These are phyloP conservation scores for Ooceraea biroi DNA, from an alignment of 1,140 invertebrate genomes.

Conservation along the genomic window DNA sequence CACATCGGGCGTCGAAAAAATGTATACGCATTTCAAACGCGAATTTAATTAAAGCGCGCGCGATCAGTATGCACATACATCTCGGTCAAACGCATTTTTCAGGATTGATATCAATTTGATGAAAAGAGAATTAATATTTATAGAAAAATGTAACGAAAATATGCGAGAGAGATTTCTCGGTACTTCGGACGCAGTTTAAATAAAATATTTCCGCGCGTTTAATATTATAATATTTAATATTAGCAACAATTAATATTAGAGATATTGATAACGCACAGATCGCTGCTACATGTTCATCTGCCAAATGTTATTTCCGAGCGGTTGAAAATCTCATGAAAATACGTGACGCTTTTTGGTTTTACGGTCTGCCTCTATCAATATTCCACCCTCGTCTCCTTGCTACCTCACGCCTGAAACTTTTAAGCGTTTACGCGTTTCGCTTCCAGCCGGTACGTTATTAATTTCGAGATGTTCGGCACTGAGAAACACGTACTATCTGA, in stretches of 20 bases:
- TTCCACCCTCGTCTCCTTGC: constrained; percentile 5
- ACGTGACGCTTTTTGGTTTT: background rate
- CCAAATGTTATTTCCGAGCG: too few relatives aligned
- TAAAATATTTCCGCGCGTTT: background rate
- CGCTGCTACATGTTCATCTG: too few relatives aligned
- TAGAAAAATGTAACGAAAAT: constrained; percentile 4
- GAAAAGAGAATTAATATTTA: constrained; percentile 7
- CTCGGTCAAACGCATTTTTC: constrained; percentile 38
- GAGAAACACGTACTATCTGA: constrained; percentile 53
- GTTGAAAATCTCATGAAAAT: background rate
- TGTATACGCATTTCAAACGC: background rate
- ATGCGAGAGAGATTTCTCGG: background rate
- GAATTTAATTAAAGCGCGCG: constrained; percentile 42
- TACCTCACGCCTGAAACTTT: constrained; percentile 11
- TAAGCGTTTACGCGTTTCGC: constrained; percentile 24
- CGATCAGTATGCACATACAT: constrained; percentile 10
- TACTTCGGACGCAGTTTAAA: constrained; percentile 10
- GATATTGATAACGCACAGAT: too few relatives aligned
- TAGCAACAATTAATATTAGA: too few relatives aligned
- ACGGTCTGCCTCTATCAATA: constrained; percentile 10
- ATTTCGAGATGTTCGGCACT: constrained; percentile 44
- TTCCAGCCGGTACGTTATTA: constrained; percentile 41
- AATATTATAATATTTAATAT: too few relatives aligned
- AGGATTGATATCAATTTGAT: constrained; percentile 39
- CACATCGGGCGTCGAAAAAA: constrained; percentile 4